These are phyloP conservation scores for Bradysia coprophila DNA, from an alignment of 1,140 invertebrate genomes.

Conservation along the genomic window DNA sequence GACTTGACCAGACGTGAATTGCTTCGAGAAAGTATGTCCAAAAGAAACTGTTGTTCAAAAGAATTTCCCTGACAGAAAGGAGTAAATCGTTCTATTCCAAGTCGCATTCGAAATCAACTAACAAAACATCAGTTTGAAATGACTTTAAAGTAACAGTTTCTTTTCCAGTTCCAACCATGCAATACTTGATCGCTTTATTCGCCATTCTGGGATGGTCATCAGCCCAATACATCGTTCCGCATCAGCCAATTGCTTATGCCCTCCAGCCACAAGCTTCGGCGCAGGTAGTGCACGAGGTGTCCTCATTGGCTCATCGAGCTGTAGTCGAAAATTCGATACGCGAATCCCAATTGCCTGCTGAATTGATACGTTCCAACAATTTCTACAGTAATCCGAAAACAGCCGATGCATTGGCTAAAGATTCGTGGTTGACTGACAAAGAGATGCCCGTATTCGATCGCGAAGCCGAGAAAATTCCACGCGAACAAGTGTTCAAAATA, in stretches of 20 bases:
- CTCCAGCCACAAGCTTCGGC: not conserved
- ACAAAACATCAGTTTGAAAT: too few species aligned
- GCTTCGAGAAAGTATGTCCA: too few species aligned
- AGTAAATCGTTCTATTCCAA: too few species aligned
- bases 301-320: conserved; percentile 29
- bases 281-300: too few species aligned
- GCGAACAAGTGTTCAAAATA: conserved; percentile 50
- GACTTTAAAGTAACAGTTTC: too few species aligned
- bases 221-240: not conserved
- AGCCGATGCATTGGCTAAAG: conserved; percentile 45
- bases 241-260: not conserved
- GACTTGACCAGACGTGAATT: too few species aligned
- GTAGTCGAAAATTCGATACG: conserved; percentile 34
- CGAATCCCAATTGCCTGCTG: conserved; percentile 34
- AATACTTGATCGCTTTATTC: not conserved
- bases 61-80: too few species aligned
- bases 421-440: conserved; percentile 53
- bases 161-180: too few species aligned
- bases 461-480: conserved; percentile 57
- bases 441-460: conserved; percentile 53
- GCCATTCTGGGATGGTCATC: not conserved
- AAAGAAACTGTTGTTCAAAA: too few species aligned
- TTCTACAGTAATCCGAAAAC: conserved; percentile 60
- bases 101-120: too few species aligned
- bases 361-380: conserved; percentile 38